phyloP scores from a whole-genome alignment of 2,888 invertebrate species.

The Spilosoma lubricipeda region DNA sequence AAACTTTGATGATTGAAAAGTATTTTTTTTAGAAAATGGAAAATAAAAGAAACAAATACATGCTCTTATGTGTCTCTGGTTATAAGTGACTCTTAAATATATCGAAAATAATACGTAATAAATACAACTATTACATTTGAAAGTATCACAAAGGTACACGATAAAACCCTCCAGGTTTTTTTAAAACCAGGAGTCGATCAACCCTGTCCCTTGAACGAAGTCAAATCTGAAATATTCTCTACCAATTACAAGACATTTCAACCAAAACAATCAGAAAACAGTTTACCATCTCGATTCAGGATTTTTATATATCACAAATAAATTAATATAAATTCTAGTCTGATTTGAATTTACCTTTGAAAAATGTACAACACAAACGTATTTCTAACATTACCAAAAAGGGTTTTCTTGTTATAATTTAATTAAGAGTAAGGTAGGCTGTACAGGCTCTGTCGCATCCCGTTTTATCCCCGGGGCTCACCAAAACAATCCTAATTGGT shows the following conservation, averaged over 20 bases:
- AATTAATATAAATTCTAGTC: not conserved
- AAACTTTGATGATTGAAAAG: too few species aligned
- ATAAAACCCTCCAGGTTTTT: too few species aligned
- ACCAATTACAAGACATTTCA: not conserved
- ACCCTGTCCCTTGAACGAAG: not conserved
- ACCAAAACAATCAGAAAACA: not conserved
- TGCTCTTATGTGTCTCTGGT: not conserved
- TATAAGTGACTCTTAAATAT: not conserved
- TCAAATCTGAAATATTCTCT: not conserved
- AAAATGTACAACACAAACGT: slow-evolving; percentile 28
- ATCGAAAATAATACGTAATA: not conserved
- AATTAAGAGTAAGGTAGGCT: slow-evolving; percentile 46
- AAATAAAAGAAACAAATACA: too few species aligned
- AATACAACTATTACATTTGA: not conserved
- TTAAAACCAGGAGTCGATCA: too few species aligned
- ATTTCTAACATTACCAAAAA: slow-evolving; percentile 50
- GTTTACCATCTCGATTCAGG: not conserved
- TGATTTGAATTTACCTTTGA: not conserved
- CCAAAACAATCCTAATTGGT: slow-evolving; percentile 52
- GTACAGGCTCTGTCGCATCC: slow-evolving; percentile 28
- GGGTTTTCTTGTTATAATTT: slow-evolving; percentile 54
- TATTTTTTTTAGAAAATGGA: too few species aligned
- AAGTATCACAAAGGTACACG: not conserved
- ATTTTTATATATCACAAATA: not conserved
- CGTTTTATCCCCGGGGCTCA: slow-evolving; percentile 42